Evolutionary conservation across 2,113 vertebrate species (phyloP).

Genomic region (Stictonetta naevosa): DNA sequence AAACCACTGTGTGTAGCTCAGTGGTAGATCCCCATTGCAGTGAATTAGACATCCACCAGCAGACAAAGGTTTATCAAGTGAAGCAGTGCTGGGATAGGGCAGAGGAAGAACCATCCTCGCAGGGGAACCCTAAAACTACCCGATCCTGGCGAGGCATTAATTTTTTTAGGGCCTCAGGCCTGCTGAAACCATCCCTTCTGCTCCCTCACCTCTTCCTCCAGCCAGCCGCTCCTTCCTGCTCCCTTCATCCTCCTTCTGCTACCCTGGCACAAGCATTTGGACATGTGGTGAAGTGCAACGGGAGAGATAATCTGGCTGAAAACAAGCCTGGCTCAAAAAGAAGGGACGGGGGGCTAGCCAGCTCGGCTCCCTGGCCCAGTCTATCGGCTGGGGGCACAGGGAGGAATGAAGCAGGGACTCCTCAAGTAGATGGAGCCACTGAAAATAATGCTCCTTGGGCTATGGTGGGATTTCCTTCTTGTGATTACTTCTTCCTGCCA

Average conservation of each 20-base stretch:
- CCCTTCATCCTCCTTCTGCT: conserved; percentile 53
- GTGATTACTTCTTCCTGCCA: conserved; percentile 1
- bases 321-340: conserved; percentile 29
- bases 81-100: not conserved
- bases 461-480: not conserved
- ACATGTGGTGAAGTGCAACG: conserved; percentile 58
- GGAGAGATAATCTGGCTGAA: conserved; percentile 42
- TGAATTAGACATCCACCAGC: not conserved
- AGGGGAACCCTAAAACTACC: not conserved
- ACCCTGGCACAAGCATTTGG: conserved; percentile 39
- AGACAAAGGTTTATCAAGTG: not conserved
- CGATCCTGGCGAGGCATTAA: not conserved
- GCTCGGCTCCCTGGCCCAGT: not conserved
- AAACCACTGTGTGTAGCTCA: not conserved
- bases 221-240: conserved; percentile 51
- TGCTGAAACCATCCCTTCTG: not conserved
- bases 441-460: not conserved
- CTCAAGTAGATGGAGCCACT: not conserved
- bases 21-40: not conserved
- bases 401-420: not conserved
- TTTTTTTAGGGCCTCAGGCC: conserved; percentile 2
- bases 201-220: conserved; percentile 57
- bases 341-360: not conserved
- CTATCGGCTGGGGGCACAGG: conserved; percentile 8
- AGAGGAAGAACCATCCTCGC: not conserved